These are phyloP conservation scores for Poecile atricapillus DNA, from an alignment of 2,113 vertebrate genomes.

Conservation along the genomic window DNA sequence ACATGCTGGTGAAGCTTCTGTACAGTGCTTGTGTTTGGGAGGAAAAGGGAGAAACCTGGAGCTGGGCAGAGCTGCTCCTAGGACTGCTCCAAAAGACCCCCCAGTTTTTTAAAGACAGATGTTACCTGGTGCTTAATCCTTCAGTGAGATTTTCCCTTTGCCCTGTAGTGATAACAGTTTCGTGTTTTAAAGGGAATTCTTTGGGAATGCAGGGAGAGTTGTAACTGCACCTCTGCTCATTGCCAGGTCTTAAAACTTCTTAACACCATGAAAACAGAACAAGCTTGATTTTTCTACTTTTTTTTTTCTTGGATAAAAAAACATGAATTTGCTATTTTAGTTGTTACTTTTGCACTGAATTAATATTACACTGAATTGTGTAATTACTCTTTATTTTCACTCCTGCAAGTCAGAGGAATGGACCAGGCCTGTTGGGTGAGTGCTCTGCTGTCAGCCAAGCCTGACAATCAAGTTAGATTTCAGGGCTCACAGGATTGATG, in stretches of 20 bases:
- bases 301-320: background rate
- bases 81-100: background rate
- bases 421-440: background rate
- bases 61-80: background rate
- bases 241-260: background rate
- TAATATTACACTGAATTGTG: background rate
- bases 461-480: background rate
- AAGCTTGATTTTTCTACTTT: background rate
- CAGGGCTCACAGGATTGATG: background rate
- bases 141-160: background rate
- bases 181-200: background rate
- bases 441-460: background rate
- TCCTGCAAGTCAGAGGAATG: background rate
- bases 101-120: background rate
- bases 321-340: background rate
- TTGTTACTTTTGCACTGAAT: background rate
- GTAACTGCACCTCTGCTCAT: fast-evolving
- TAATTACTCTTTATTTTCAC: background rate
- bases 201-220: background rate
- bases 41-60: background rate
- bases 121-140: background rate
- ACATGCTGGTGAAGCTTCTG: background rate
- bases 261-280: background rate
- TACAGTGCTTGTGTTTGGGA: background rate
- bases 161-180: background rate